phyloP scores from a whole-genome alignment of 2,888 invertebrate genomes.

The Ametastegia equiseti region DNA sequence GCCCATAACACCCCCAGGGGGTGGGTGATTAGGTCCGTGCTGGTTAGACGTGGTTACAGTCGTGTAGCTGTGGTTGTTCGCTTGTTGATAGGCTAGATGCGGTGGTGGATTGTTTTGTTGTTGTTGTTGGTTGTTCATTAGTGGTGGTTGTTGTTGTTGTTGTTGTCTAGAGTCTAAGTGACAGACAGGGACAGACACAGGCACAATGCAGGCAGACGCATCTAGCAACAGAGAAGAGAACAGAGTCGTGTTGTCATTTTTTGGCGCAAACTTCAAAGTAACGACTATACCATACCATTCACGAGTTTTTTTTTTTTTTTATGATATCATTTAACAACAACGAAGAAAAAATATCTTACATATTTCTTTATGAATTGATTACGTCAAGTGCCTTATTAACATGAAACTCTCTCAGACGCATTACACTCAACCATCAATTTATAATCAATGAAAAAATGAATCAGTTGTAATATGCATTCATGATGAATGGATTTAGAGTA shows the following conservation, averaged over 20 bases:
- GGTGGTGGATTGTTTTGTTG: slow-evolving; percentile 75
- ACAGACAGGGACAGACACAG: slow-evolving; percentile 77
- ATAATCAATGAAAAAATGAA: slow-evolving; percentile 13
- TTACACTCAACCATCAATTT: slow-evolving; percentile 26
- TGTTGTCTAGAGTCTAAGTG: slow-evolving; percentile 77
- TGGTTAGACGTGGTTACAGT: slow-evolving; percentile 74
- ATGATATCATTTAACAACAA: slow-evolving; percentile 30
- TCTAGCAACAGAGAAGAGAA: slow-evolving; percentile 94
- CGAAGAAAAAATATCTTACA: slow-evolving; percentile 13
- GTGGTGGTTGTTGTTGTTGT: slow-evolving; percentile 72
- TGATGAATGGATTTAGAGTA: slow-evolving; percentile 10
- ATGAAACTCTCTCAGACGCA: slow-evolving; percentile 36
- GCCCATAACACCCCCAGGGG: slow-evolving; percentile 68
- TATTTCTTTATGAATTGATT: slow-evolving; percentile 33
- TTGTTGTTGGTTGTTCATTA: slow-evolving; percentile 68
- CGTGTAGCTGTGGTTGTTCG: slow-evolving; percentile 76
- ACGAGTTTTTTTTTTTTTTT: no score
- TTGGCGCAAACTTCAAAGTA: slow-evolving; percentile 65
- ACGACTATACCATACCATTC: slow-evolving; percentile 40
- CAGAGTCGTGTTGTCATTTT: slow-evolving; percentile 76
- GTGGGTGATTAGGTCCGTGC: slow-evolving; percentile 70
- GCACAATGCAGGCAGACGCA: slow-evolving; percentile 83
- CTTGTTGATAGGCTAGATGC: slow-evolving; percentile 77
- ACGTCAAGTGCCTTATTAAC: slow-evolving; percentile 38
- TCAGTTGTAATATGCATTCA: neutral